Conservation (phyloP, 2,113 vertebrate genomes). For the Misgurnus mizolepis region DNA sequence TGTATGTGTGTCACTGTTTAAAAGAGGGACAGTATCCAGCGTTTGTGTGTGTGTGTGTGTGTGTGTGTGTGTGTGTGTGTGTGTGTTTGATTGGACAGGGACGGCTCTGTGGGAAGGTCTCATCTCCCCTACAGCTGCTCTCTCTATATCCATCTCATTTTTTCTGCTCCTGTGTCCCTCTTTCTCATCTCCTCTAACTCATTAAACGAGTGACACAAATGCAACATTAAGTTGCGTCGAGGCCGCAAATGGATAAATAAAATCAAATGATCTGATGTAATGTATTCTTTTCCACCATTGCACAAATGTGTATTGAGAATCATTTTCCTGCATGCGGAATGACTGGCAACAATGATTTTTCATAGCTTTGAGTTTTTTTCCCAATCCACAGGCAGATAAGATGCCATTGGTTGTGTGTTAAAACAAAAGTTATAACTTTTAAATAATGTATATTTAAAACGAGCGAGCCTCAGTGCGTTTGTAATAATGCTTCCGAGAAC, state of each 20-base stretch:
- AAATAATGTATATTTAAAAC: conserved; percentile 31
- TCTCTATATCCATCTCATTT: conserved; percentile 71
- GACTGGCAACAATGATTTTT: conserved; percentile 15
- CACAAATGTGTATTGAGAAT: conserved; percentile 62
- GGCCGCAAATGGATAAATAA: conserved; percentile 81
- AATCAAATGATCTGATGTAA: conserved; percentile 80
- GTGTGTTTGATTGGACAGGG: conserved; percentile 73
- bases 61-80: conserved; percentile 59
- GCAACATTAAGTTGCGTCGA: conserved; percentile 82
- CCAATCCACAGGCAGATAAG: background rate
- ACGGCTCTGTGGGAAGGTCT: conserved; percentile 79
- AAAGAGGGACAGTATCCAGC: conserved; percentile 73
- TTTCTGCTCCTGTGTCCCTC: conserved; percentile 29
- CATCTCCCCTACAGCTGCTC: conserved; percentile 86
- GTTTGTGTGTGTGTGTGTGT: conserved; percentile 68
- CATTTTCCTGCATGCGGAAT: conserved; percentile 20
- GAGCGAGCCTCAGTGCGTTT: background rate
- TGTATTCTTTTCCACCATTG: conserved; percentile 68
- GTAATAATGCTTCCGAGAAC: background rate
- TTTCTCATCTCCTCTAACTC: conserved; percentile 45
- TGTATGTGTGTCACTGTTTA: conserved; percentile 55
- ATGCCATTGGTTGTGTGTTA: conserved; percentile 8
- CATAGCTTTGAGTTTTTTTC: background rate
- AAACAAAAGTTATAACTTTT: conserved; percentile 31
- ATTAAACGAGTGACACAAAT: conserved; percentile 82